Evolutionary conservation across 2,113 vertebrate species (phyloP), one percentile per base, ranked within the genome.

Genomic region (Pseudopodoces humilis): DNA sequence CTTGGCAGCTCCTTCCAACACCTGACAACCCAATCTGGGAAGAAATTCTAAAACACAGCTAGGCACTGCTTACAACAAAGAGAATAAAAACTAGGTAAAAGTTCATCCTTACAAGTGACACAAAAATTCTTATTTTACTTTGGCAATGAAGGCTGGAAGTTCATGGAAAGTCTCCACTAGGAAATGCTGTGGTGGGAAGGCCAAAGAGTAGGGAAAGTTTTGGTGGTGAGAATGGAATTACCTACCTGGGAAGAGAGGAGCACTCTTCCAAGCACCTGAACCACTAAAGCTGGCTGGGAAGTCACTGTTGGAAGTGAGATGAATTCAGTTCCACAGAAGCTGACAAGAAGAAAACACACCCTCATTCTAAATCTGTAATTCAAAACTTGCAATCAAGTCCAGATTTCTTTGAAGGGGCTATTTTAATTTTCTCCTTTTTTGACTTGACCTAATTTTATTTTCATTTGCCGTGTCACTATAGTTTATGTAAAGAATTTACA

Each of bases 371-470:
- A 87, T 55, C 27, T 60, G 39, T 47, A 90, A 91, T 69, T 80
- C 52, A 80, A 79, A 94, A 70, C 37, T 88, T 14, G 6, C 46
- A 93, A 83, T 70, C 46, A 89, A 85, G 44, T 65, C 43, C 68
- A 88, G 39, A 79, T 83, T 95, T 90, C 77, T 86, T 75, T 91
- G 47, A 95, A 56, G 39, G 58, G 31, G 23, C 27, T 91, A 89
- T 95, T 39, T 93, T 76, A 90, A 85, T 95, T 94, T 56, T 16
- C 28, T 79, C 35, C 35, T 92, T 92, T 95, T 93, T 65, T 87
- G 20, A 72, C 53, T 59, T 82, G 65, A 86, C 74, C 50, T 94
- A 1, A 55, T 88, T 90, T 86, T 86, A 58, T 19, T 94, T 82
- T 43, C 64, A 84, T 91, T 94, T 82, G 35, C 49, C 2, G 0